These are phyloP conservation scores for Nautilus pompilius DNA, from an alignment of 1,140 invertebrate species.

Conservation along the genomic window DNA sequence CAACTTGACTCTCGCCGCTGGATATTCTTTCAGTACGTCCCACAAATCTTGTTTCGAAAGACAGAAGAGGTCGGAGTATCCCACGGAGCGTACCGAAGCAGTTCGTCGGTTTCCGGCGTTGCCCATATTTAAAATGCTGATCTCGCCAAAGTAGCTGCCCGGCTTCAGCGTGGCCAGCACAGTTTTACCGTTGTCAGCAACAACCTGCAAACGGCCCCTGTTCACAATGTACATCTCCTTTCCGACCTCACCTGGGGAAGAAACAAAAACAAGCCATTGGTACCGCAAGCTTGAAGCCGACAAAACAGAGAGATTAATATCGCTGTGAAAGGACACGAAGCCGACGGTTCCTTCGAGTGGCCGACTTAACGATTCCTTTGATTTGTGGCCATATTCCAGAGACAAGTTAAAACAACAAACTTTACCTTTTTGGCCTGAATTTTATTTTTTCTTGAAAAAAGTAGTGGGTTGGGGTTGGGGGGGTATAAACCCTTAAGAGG, in stretches of 20 bases:
- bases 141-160: slow-evolving; percentile 99
- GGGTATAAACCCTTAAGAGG: too few species aligned
- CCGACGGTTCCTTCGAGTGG: too few species aligned
- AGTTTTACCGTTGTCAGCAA: slow-evolving; percentile 88
- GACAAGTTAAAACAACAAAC: too few species aligned
- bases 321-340: too few species aligned
- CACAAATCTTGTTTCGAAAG: slow-evolving; percentile 99
- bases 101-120: slow-evolving; percentile 88
- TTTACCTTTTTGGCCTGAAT: too few species aligned
- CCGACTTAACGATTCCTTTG: too few species aligned
- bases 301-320: too few species aligned
- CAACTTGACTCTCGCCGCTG: slow-evolving; percentile 89
- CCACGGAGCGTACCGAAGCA: slow-evolving; percentile 83
- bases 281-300: neutral
- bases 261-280: slow-evolving; percentile 6
- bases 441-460: too few species aligned
- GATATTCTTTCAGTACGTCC: slow-evolving; percentile 99
- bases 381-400: too few species aligned
- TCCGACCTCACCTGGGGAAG: slow-evolving; percentile 84
- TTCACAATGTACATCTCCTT: slow-evolving; percentile 99
- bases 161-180: slow-evolving; percentile 83
- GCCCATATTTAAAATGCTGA: slow-evolving; percentile 99
- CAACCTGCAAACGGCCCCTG: slow-evolving; percentile 90
- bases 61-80: slow-evolving; percentile 97
- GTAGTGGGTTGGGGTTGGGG: too few species aligned